Percentiles rank a stretch among this genome's conserved stretches.
Evolutionary conservation across 2,113 vertebrate genomes (phyloP).

Genomic region (Ochotona curzoniae): DNA sequence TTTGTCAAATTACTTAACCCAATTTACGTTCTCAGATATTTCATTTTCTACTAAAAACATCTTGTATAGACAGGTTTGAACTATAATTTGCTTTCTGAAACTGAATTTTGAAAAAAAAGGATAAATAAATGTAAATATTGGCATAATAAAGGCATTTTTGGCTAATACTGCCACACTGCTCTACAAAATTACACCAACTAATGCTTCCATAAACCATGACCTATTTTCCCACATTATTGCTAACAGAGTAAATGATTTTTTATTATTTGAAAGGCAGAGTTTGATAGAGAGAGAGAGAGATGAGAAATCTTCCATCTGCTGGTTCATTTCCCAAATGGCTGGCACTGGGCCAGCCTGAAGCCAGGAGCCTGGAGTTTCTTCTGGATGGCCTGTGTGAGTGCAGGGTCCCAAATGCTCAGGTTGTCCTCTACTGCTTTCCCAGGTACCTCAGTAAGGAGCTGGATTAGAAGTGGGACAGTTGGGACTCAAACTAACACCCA

Average conservation of each 20-base stretch:
- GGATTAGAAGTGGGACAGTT: no score
- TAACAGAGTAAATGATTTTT: not conserved
- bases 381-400: no score
- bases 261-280: no score
- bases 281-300: no score
- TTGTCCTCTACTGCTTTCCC: no score
- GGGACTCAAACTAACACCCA: no score
- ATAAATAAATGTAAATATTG: not conserved
- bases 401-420: no score
- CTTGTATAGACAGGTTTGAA: not conserved
- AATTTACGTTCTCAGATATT: not conserved
- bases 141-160: not conserved
- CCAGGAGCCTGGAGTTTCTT: no score
- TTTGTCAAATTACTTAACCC: not conserved
- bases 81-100: slow-evolving; percentile 10
- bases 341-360: no score
- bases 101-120: not conserved
- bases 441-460: no score
- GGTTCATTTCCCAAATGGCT: no score
- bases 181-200: not conserved
- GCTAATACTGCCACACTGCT: not conserved
- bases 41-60: not conserved
- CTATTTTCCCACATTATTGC: not conserved
- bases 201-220: not conserved
- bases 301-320: no score